Evolutionary conservation across 2,797 vertebrate genomes (phyloP).

Genomic region (Gadopsis bispinosus): DNA sequence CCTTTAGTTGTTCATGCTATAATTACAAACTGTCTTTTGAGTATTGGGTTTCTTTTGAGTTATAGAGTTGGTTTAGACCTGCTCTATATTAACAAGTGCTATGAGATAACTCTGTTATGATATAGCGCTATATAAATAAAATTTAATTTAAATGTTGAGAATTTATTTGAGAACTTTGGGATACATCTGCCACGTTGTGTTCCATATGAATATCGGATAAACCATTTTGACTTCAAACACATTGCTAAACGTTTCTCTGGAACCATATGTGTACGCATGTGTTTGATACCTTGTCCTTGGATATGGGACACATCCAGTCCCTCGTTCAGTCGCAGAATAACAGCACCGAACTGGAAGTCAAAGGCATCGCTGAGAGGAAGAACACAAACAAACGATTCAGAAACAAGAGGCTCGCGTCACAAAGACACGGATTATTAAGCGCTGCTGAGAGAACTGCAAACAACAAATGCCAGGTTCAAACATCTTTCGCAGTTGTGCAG

Average conservation of each 20-base stretch:
- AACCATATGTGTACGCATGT: not conserved
- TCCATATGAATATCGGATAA: not conserved
- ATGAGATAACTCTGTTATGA: no score
- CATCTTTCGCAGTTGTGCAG: not conserved
- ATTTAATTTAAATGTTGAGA: no score
- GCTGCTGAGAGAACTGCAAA: not conserved
- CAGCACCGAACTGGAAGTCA: constrained; percentile 94
- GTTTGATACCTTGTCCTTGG: constrained; percentile 93
- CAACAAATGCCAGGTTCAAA: not conserved
- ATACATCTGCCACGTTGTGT: not conserved
- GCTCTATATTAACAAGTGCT: no score
- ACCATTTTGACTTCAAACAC: not conserved
- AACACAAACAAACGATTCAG: constrained; percentile 15
- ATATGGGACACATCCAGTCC: constrained; percentile 97
- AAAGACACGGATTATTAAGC: not conserved
- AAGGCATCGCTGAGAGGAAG: constrained; percentile 91
- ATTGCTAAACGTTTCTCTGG: not conserved
- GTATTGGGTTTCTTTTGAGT: not conserved
- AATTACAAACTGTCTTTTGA: not conserved
- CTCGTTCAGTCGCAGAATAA: constrained; percentile 93
- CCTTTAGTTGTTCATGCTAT: not conserved
- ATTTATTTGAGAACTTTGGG: no score
- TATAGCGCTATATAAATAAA: no score
- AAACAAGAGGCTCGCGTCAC: constrained; percentile 9
- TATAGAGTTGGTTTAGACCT: no score